Percentiles rank a stretch among this genome's conserved stretches.
Evolutionary conservation across 2,113 vertebrate genomes (phyloP).

Genomic region (Synodontis membranacea): DNA sequence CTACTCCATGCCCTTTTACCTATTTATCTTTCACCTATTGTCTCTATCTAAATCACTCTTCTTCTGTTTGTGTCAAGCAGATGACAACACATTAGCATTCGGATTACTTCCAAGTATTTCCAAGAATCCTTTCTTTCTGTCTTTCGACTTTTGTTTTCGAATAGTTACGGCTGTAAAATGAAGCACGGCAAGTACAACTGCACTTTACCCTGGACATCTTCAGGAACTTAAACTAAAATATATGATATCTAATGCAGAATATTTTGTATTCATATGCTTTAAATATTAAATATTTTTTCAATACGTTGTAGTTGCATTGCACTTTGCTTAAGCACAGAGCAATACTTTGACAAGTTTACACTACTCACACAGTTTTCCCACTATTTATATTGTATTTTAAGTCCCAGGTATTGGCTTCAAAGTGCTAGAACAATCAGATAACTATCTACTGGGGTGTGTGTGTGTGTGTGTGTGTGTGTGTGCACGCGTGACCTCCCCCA

Average conservation of each 20-base stretch:
- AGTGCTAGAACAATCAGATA: not conserved
- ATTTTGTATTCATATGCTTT: not conserved
- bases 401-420: not conserved
- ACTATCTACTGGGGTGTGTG: not conserved
- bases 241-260: not conserved
- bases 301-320: not conserved
- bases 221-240: not conserved
- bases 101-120: not conserved
- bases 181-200: not conserved
- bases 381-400: not conserved
- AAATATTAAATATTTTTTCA: not conserved
- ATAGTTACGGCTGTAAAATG: not conserved
- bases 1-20: constrained; percentile 11
- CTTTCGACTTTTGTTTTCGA: not conserved
- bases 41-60: not conserved
- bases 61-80: not conserved
- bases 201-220: not conserved
- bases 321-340: not conserved
- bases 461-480: not conserved
- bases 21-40: not conserved
- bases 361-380: not conserved
- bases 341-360: not conserved
- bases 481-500: not conserved
- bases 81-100: not conserved
- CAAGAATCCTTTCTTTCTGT: not conserved